These are phyloP conservation scores for Lepidocyrtoides sp. DNA, from an alignment of 2,888 invertebrate species.

Conservation along the genomic window DNA sequence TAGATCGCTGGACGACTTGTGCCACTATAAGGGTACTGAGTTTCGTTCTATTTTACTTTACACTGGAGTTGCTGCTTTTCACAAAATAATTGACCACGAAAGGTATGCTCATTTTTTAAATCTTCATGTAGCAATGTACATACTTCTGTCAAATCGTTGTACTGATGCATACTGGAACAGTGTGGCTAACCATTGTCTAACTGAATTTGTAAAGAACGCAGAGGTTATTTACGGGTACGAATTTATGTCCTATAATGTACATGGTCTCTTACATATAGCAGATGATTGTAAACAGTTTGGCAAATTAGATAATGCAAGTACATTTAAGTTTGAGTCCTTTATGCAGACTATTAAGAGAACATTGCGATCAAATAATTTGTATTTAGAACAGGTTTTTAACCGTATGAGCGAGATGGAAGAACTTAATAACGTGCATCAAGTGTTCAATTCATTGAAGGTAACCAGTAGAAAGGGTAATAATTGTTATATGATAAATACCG, in stretches of 20 bases:
- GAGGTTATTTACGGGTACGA: slow-evolving; percentile 22
- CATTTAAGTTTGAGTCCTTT: slow-evolving; percentile 69
- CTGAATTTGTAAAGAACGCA: slow-evolving; percentile 3
- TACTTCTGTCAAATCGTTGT: slow-evolving; percentile 44
- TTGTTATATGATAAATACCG: slow-evolving; percentile 15
- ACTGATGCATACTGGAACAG: slow-evolving; percentile 8
- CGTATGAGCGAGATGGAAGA: slow-evolving; percentile 45
- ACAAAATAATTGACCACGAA: neutral
- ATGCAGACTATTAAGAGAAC: slow-evolving; percentile 60
- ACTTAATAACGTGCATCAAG: no score
- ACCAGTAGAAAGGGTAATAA: slow-evolving; percentile 10
- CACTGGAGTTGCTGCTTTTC: slow-evolving; percentile 32
- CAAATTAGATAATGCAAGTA: slow-evolving; percentile 58
- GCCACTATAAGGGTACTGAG: slow-evolving; percentile 32
- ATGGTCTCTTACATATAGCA: slow-evolving; percentile 61
- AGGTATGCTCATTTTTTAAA: slow-evolving; percentile 38
- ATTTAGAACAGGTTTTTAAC: slow-evolving; percentile 57
- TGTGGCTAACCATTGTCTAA: slow-evolving; percentile 15
- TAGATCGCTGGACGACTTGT: neutral
- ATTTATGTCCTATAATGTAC: slow-evolving; percentile 67
- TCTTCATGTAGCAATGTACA: slow-evolving; percentile 45
- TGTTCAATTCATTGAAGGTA: neutral
- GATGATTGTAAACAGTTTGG: slow-evolving; percentile 50
- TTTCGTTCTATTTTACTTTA: slow-evolving; percentile 53
- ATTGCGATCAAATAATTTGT: slow-evolving; percentile 3